Base-by-base conservation (phyloP, 2,888 invertebrate genomes). In the Argynnis bischoffii region DNA sequence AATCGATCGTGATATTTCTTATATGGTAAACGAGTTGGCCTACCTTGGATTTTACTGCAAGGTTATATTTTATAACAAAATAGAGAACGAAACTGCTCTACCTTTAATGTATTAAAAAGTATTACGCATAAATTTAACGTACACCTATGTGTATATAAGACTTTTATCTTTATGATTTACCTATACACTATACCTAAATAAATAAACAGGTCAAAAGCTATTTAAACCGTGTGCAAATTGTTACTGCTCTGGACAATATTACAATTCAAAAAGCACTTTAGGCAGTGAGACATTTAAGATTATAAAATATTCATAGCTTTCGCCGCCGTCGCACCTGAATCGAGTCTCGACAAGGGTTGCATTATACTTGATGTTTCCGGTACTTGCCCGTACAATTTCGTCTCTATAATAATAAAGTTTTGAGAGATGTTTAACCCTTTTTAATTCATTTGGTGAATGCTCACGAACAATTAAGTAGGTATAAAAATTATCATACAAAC, bases 291-390 rank as follows among this genome's bases (percentile, higher is more conserved):
- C 57, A 70, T 67, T 67, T 65, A 63, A 67, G 41, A 61, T 70
- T 61, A 56, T 67, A 63, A 64, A 70, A 64, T 67, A 70, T 70
- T 67, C 67, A 70, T 66, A 47, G 66, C 66, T 35, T 51, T 51
- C 48, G 48, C 46, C 63, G 61, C 50, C 53, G 51, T 13, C 57
- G 59, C 69, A 64, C 65, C 64, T 67, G 64, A 61, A 67, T 63
- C 63, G 46, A 31, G 64, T 55, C 55, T 53, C 55, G 64, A 11
- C 53, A 51, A 69, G 69, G 65, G 56, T 56, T 65, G 61, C 46
- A 63, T 57, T 69, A 57, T 63, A 64, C 57, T 61, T 56, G 64
- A 64, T 64, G 64, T 71, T 71, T 71, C 66, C 69, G 70, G 59
- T 48, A 55, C 48, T 26, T 55, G 59, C 26, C 51, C 64, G 50